These are phyloP conservation scores for Ianthella basta DNA, from an alignment of 37 sponge, comb jelly and placozoan genomes.

Conservation along the genomic window DNA sequence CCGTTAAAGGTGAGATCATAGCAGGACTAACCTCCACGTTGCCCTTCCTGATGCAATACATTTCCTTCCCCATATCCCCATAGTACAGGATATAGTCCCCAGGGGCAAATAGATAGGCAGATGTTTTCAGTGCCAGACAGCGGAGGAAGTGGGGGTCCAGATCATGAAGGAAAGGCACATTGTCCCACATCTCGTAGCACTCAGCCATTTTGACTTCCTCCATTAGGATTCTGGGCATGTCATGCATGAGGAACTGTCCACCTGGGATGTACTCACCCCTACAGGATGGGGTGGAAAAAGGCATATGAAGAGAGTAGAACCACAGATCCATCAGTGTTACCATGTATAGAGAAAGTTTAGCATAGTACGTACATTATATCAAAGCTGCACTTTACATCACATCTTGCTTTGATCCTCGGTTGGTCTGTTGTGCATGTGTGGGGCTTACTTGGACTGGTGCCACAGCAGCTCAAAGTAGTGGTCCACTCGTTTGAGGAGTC, in stretches of 20 bases:
- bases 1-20: too few relatives aligned
- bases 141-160: slow-evolving; percentile 47
- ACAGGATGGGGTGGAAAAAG: neutral
- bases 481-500: slow-evolving; percentile 61
- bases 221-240: slow-evolving; percentile 64
- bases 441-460: slow-evolving; percentile 55
- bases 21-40: slow-evolving; percentile 70
- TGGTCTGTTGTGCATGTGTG: too few relatives aligned
- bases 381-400: too few relatives aligned
- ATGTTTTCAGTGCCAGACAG: slow-evolving; percentile 47
- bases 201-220: slow-evolving; percentile 66
- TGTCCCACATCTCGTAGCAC: slow-evolving; percentile 36
- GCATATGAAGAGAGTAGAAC: neutral
- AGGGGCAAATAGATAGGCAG: slow-evolving; percentile 61
- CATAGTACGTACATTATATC: too few relatives aligned
- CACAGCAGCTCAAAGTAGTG: slow-evolving; percentile 74
- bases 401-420: too few relatives aligned
- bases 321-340: neutral
- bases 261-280: slow-evolving; percentile 72
- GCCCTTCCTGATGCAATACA: slow-evolving; percentile 76
- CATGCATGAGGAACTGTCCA: slow-evolving; percentile 51
- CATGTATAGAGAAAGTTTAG: neutral
- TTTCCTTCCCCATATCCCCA: slow-evolving; percentile 81
- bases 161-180: slow-evolving; percentile 46
- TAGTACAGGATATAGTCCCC: slow-evolving; percentile 74